Evolutionary conservation across 2,797 vertebrate genomes (phyloP).

Genomic region (Notoglanidium macrostoma): DNA sequence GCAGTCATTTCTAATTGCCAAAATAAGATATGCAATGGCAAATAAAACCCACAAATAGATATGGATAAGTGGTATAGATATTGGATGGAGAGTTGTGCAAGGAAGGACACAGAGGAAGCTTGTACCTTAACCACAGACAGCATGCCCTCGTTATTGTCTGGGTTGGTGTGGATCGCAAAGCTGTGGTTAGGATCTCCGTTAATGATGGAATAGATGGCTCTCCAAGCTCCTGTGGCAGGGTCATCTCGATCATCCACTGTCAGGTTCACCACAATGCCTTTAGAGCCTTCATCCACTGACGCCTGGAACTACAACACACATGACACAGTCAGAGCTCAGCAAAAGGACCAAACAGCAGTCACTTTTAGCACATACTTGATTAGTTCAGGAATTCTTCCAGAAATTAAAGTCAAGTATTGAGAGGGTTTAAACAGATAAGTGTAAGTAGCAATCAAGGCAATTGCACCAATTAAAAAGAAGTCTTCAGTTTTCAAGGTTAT

Average conservation of each 20-base stretch:
- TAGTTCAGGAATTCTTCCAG: not conserved
- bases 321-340: not conserved
- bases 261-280: constrained; percentile 90
- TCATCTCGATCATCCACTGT: constrained; percentile 93
- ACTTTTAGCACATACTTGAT: constrained; percentile 15
- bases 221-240: constrained; percentile 88
- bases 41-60: not conserved
- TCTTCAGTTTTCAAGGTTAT: not conserved
- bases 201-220: constrained; percentile 91
- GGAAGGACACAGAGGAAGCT: not conserved
- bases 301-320: constrained; percentile 85
- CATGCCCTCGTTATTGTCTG: constrained; percentile 95
- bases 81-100: not conserved
- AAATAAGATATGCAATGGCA: not conserved
- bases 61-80: no score
- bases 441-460: not conserved
- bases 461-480: constrained; percentile 3
- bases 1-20: not conserved
- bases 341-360: not conserved
- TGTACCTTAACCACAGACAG: constrained; percentile 91
- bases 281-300: constrained; percentile 86
- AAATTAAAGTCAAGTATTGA: constrained; percentile 16
- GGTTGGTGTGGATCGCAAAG: constrained; percentile 94
- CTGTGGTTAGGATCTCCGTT: constrained; percentile 89
- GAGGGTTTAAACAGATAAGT: not conserved